These are phyloP conservation scores for Echinarachnius parma DNA, from an alignment of 53 echinoderm and acorn worm genomes.

Conservation along the genomic window DNA sequence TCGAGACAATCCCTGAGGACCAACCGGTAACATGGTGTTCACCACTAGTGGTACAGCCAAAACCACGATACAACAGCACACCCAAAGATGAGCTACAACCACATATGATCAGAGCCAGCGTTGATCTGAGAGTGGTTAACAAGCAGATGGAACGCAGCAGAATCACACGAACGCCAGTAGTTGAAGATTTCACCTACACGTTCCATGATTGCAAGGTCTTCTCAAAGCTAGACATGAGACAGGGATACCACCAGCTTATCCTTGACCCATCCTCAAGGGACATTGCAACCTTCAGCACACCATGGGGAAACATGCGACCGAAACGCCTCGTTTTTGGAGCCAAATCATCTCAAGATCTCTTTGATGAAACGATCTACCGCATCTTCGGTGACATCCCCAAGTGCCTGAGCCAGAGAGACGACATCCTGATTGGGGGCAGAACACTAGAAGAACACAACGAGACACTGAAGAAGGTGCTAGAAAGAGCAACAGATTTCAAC, in stretches of 20 bases:
- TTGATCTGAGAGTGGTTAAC: conserved; percentile 64
- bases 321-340: conserved; percentile 58
- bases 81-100: conserved; percentile 47
- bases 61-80: conserved; percentile 44
- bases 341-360: conserved; percentile 40
- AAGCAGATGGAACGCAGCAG: conserved; percentile 53
- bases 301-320: conserved; percentile 59
- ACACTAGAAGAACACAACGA: conserved; percentile 59
- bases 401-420: conserved; percentile 59
- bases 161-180: conserved; percentile 28
- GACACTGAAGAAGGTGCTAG: conserved; percentile 19
- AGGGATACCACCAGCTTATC: conserved; percentile 57
- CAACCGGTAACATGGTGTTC: conserved; percentile 51
- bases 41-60: conserved; percentile 63
- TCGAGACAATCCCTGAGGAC: conserved; percentile 44
- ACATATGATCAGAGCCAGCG: conserved; percentile 55
- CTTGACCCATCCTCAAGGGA: conserved; percentile 48
- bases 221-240: conserved; percentile 62
- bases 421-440: conserved; percentile 50
- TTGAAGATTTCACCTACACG: conserved; percentile 22
- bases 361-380: conserved; percentile 39
- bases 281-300: conserved; percentile 52
- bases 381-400: conserved; percentile 60
- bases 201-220: conserved; percentile 51
- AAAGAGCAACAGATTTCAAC: conserved; percentile 29